Conservation (phyloP, 1,140 invertebrate genomes). For the Eriosoma lanigerum region DNA sequence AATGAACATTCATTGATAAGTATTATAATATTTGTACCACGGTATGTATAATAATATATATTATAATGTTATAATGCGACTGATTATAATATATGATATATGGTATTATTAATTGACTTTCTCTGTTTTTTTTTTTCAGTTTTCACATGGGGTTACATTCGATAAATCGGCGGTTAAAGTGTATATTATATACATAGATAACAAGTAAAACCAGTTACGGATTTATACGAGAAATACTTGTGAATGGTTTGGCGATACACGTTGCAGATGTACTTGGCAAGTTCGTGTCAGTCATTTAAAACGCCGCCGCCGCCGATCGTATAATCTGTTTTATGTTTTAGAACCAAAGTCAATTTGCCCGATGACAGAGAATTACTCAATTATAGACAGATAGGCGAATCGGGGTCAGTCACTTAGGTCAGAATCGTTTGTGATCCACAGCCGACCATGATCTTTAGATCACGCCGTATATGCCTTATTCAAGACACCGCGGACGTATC, state of each 20-base stretch:
- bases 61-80: not conserved
- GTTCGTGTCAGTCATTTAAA: not conserved
- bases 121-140: not conserved
- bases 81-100: too few species aligned
- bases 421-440: slow-evolving; percentile 15
- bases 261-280: not conserved
- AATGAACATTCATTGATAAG: not conserved
- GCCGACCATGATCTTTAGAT: slow-evolving; percentile 15
- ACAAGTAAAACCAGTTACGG: not conserved
- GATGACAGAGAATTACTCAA: slow-evolving; percentile 15
- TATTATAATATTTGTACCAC: not conserved
- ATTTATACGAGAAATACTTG: not conserved
- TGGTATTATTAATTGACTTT: not conserved
- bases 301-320: not conserved
- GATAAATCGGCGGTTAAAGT: not conserved
- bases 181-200: not conserved
- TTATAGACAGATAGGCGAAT: slow-evolving; percentile 32
- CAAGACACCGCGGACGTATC: too few species aligned
- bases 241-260: not conserved
- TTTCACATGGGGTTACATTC: not conserved
- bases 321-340: not conserved
- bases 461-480: not conserved
- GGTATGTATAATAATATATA: not conserved
- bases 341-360: not conserved
- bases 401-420: slow-evolving; percentile 30